These are phyloP conservation scores for Spheniscus humboldti DNA, from an alignment of 2,797 vertebrate genomes.

Conservation along the genomic window DNA sequence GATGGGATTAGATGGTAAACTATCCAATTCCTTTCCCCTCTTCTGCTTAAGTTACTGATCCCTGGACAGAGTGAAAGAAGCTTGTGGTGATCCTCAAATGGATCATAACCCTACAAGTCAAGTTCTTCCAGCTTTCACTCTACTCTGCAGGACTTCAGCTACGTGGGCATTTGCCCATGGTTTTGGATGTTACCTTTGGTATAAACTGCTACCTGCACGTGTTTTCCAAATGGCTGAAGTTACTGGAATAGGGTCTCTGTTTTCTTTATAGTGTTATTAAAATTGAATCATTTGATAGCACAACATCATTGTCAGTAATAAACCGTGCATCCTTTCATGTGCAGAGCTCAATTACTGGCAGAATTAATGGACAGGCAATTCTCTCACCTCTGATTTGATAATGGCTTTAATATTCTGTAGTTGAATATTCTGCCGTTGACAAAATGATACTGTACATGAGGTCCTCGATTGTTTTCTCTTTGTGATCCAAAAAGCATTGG, in stretches of 20 bases:
- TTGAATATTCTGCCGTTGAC: background rate
- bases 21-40: background rate
- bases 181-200: background rate
- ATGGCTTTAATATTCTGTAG: background rate
- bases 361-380: background rate
- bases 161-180: background rate
- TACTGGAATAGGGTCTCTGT: background rate
- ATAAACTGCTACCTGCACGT: background rate
- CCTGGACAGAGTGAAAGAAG: background rate
- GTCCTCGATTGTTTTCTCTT: background rate
- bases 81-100: background rate
- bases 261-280: background rate
- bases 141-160: background rate
- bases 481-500: rapidly evolving
- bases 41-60: background rate
- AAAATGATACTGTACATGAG: background rate
- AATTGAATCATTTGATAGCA: background rate
- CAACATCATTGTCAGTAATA: background rate
- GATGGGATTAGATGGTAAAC: background rate
- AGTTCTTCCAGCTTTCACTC: background rate
- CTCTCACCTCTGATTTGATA: background rate
- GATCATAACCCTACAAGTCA: background rate
- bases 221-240: background rate
- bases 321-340: background rate
- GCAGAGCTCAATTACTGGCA: background rate